Base-by-base conservation (phyloP, 1,140 invertebrate species). In the Cotesia glomerata region DNA sequence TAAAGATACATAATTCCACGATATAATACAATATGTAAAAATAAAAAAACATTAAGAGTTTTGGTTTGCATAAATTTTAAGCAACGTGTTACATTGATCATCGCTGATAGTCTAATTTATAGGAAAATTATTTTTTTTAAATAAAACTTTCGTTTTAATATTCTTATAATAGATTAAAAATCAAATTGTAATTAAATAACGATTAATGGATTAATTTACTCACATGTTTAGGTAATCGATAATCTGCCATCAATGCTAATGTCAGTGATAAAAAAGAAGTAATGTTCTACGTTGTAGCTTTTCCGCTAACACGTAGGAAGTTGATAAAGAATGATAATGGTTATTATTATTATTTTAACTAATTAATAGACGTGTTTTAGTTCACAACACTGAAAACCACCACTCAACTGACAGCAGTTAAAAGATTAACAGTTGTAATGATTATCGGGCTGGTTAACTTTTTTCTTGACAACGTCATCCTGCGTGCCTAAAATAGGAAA, bases 161-260 rank as follows among this genome's bases (percentile, higher is more conserved):
- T 26, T 26, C 1, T 26, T 26, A 3, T 26, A 26, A 26, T 26
- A 26, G 26, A 26, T 26, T 26, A 1, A 26, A 26, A 26, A 26
- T 26, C 1, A 26, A 66, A 52, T 45, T 61, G 45, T 49, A 36
- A 32, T 62, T 7, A 54, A 11, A 36, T 52, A 62, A 36, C 59
- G 34, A 11, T 5, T 9, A 54, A 54, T 36, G 14, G 58, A 52
- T 4, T n/a, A 14, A 51, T 61, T 34, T 35, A 80, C 85, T 86
- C 75, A 87, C 86, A 87, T 87, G 86, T 86, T 87, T 86, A 79
- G 82, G 78, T 84, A 80, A 82, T 86, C 84, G 85, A 84, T 86
- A 80, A 85, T 83, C 79, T 79, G 84, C 84, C 85, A 86, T 86
- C 81, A 85, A 87, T 83, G 80, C 74, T 80, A 69, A 84, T 81